Base-by-base conservation (phyloP, 2,888 invertebrate genomes). In the Galerucella pusilla region DNA sequence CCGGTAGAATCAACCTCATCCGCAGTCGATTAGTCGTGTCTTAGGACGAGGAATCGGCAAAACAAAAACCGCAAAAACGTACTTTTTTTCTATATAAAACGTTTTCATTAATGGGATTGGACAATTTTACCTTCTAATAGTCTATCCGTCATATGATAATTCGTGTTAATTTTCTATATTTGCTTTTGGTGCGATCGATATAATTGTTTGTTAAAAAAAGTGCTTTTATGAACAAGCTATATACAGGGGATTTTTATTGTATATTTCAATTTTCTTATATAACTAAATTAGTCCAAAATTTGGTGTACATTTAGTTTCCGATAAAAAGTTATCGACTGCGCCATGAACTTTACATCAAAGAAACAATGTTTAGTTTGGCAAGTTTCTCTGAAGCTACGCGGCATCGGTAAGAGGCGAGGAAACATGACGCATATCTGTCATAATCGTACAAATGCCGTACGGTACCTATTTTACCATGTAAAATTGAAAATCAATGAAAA, bases 1-100 rank as follows among this genome's bases (percentile, higher is more conserved):
- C 75, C 77, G 74, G 75, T 63, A 61, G 35, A 64, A 28, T 70
- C 25, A 72, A 77, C 84, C 87, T 66, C 78, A 75, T 77, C 78
- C 78, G 74, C 60, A 68, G 45, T 63, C 64, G 35, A 69, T 64
- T 73, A 73, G 72, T 72, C 71, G 68, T 76, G 57, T 71, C 59
- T 76, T 71, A 66, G 64, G 65, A n/a, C 64, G 60, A 70, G 20
- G 20, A 71, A 71, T 54, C 35, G 12, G 11, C 42, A 16, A 65
- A 71, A 25, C 42, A 57, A 54, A 12, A 49, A 61, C 54, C 16
- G n/a, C 68, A 59, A 20, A 14, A 16, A 45, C 67, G 20, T 14
- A 57, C 7, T 35, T 63, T 35, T 35, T 63, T 35, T 35, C 12
- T 16, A 12, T 20, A 63, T 9, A 63, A 14, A 6, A 35, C 14